Conservation (phyloP, 35 echinoderm and acorn worm species). For the Acanthaster planci region DNA sequence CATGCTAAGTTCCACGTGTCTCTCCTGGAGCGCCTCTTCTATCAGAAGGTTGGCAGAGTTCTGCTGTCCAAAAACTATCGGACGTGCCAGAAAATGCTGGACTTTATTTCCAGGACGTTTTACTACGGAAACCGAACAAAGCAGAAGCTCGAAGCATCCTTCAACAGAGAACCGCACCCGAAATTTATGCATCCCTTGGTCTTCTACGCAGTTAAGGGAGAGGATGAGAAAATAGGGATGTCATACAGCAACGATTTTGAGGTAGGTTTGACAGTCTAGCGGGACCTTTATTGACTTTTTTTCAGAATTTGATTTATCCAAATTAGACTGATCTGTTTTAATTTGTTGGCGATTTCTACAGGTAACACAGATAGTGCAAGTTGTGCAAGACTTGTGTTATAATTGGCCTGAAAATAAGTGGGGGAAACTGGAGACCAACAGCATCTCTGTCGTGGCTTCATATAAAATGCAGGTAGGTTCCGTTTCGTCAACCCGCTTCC, state of each 20-base stretch:
- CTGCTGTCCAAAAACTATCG: constrained; percentile 78
- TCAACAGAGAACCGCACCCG: not conserved
- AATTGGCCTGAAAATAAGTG: constrained; percentile 61
- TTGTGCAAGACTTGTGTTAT: constrained; percentile 28
- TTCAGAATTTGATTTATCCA: too few relatives aligned
- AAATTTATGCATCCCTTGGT: not conserved
- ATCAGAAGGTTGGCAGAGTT: constrained; percentile 31
- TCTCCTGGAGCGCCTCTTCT: constrained; percentile 61
- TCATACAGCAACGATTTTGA: constrained; percentile 79
- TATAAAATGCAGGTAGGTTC: constrained; percentile 73
- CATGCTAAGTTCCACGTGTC: constrained; percentile 66
- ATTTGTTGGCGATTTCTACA: too few relatives aligned
- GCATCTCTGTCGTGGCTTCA: constrained; percentile 68
- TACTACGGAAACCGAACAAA: not conserved
- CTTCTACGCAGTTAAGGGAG: constrained; percentile 55
- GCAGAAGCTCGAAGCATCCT: not conserved
- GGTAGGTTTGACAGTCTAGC: constrained; percentile 41
- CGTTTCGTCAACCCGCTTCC: not conserved
- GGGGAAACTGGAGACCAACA: constrained; percentile 27
- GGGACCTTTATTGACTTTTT: too few relatives aligned
- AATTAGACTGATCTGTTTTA: too few relatives aligned
- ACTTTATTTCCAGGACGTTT: constrained; percentile 49
- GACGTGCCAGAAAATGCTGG: constrained; percentile 53
- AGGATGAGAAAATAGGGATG: constrained; percentile 56
- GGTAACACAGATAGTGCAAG: not conserved